A percentile compares a stretch with the other conserved stretches of the same genome.
Evolutionary conservation across 2,888 invertebrate genomes (phyloP).

Genomic region (Leistus spinibarbis): DNA sequence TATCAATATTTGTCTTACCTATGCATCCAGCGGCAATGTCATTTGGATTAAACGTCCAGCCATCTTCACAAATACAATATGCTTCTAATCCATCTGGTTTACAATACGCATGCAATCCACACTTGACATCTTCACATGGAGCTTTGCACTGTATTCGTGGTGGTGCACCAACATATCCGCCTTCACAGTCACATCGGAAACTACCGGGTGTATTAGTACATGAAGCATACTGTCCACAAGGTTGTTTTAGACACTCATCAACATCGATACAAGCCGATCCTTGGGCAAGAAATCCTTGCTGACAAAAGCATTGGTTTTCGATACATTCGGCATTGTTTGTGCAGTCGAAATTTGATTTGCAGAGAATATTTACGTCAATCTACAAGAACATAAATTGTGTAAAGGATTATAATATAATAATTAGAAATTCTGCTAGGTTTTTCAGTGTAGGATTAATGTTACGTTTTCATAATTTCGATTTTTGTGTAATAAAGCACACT

Average conservation of each 20-base stretch:
- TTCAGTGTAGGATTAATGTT: slow-evolving; percentile 10
- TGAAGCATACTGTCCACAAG: slow-evolving; percentile 77
- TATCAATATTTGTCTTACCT: slow-evolving; percentile 55
- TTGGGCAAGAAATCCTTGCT: slow-evolving; percentile 82
- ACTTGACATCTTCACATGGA: slow-evolving; percentile 90
- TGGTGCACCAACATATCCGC: slow-evolving; percentile 82
- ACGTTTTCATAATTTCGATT: too few species aligned
- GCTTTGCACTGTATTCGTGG: slow-evolving; percentile 82
- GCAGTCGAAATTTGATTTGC: slow-evolving; percentile 87
- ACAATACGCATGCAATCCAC: slow-evolving; percentile 87
- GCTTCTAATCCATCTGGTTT: slow-evolving; percentile 88
- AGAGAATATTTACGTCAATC: slow-evolving; percentile 85
- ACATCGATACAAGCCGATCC: slow-evolving; percentile 81
- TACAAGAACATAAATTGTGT: slow-evolving; percentile 51
- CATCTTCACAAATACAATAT: slow-evolving; percentile 90
- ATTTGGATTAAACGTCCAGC: slow-evolving; percentile 90
- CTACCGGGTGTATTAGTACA: slow-evolving; percentile 83
- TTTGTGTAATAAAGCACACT: too few species aligned
- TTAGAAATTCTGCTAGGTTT: slow-evolving; percentile 2
- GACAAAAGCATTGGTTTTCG: slow-evolving; percentile 87
- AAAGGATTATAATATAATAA: background rate
- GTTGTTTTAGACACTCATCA: slow-evolving; percentile 74
- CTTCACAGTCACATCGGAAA: slow-evolving; percentile 80
- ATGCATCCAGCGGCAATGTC: slow-evolving; percentile 90
- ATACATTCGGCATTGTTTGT: slow-evolving; percentile 91